These are phyloP conservation scores for Pimpla rufipes DNA, from an alignment of 2,888 invertebrate genomes.

Conservation along the genomic window DNA sequence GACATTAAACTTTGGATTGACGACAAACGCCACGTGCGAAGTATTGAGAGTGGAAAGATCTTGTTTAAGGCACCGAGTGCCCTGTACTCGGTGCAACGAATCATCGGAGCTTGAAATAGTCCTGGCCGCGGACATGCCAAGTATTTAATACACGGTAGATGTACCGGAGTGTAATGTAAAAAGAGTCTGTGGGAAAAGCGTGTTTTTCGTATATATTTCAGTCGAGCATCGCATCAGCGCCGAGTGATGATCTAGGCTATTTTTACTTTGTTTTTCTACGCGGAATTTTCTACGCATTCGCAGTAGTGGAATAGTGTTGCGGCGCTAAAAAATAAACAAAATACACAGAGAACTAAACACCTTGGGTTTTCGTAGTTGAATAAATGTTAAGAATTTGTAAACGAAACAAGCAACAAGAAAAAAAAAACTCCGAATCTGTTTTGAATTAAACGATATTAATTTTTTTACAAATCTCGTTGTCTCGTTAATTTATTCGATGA, in stretches of 20 bases:
- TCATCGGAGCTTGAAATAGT: conserved; percentile 70
- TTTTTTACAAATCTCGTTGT: conserved; percentile 49
- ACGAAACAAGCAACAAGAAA: not conserved
- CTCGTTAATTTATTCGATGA: conserved; percentile 24
- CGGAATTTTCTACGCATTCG: conserved; percentile 59
- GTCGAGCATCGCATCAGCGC: not conserved
- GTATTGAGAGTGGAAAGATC: not conserved
- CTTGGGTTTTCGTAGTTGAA: conserved; percentile 35
- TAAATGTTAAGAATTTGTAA: conserved; percentile 24
- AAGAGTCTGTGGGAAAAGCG: not conserved
- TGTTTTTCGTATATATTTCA: conserved; percentile 27
- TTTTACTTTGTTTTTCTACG: conserved; percentile 61
- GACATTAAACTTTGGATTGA: conserved; percentile 22
- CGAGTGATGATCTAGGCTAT: conserved; percentile 44
- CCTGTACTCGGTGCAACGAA: conserved; percentile 25
- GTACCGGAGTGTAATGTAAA: not conserved
- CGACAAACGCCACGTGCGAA: not conserved
- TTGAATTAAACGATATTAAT: conserved; percentile 73
- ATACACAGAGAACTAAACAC: conserved; percentile 2
- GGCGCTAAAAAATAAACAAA: conserved; percentile 45
- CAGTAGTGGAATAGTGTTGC: conserved; percentile 30
- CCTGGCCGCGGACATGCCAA: conserved; percentile 44
- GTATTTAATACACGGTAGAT: conserved; percentile 16
- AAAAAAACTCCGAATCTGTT: conserved; percentile 32
- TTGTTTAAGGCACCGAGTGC: not conserved